phyloP scores from a whole-genome alignment of 2,113 vertebrate species.

The Nothocercus julius region DNA sequence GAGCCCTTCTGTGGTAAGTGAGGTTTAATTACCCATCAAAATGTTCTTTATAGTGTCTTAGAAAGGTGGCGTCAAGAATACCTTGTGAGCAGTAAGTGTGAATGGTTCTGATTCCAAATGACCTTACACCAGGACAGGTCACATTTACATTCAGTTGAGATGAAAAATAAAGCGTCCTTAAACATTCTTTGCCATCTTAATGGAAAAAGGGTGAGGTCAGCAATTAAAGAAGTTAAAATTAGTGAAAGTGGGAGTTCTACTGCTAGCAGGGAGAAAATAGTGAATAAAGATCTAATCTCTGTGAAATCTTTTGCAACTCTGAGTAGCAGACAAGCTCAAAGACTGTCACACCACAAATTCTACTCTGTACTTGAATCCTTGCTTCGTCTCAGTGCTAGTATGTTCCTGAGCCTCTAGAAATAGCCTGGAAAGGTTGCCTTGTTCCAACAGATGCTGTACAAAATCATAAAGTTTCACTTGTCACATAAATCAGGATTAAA shows the following conservation, averaged over 20 bases:
- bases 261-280: neutral
- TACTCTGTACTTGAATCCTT: neutral
- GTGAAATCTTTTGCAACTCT: neutral
- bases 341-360: neutral
- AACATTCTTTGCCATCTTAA: neutral
- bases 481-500: neutral
- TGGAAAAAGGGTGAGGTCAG: neutral
- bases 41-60: neutral
- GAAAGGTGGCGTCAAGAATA: neutral
- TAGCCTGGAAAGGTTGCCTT: neutral
- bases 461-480: neutral
- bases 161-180: neutral
- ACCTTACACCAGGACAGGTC: neutral
- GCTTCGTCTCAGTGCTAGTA: neutral
- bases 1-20: constrained; percentile 16
- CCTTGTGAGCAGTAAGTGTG: neutral
- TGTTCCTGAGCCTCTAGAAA: neutral
- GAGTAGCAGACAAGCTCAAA: neutral
- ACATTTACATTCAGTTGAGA: neutral
- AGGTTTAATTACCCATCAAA: neutral
- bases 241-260: neutral
- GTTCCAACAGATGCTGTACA: neutral
- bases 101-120: neutral
- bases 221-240: neutral
- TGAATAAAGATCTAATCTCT: neutral